These are phyloP conservation scores for Sapajus apella DNA, from an alignment of 2,113 vertebrate genomes.

Conservation along the genomic window DNA sequence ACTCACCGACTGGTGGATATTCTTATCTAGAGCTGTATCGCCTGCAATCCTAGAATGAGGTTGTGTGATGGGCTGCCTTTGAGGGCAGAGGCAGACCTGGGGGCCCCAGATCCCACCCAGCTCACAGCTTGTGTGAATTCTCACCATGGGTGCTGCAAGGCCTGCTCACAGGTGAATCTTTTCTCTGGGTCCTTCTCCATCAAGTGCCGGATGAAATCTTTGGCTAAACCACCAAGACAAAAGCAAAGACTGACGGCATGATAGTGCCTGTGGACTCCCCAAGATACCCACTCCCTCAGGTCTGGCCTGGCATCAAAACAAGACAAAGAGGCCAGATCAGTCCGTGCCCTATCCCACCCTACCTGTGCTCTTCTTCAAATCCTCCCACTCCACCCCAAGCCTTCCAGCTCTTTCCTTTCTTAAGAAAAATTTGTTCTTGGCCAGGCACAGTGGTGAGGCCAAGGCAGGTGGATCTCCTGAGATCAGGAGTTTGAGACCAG, in stretches of 20 bases:
- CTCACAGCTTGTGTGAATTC: neutral
- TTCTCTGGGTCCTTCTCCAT: slow-evolving; percentile 94
- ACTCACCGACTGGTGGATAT: slow-evolving; percentile 98
- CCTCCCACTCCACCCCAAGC: neutral
- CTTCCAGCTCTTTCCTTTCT: neutral
- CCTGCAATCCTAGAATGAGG: slow-evolving; percentile 92
- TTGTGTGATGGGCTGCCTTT: neutral
- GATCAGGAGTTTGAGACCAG: no score
- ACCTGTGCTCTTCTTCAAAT: neutral
- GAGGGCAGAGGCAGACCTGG: neutral
- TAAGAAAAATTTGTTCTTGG: neutral
- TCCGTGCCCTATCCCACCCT: fast-evolving
- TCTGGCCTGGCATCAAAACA: neutral
- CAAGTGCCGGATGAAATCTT: slow-evolving; percentile 96
- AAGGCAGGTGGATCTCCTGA: no score
- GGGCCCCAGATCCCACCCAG: neutral
- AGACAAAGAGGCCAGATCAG: neutral
- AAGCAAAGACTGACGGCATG: slow-evolving; percentile 25
- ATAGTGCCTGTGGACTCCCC: neutral
- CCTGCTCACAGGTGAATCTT: slow-evolving; percentile 96
- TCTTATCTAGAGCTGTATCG: slow-evolving; percentile 97
- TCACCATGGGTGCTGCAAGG: slow-evolving; percentile 97
- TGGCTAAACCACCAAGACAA: slow-evolving; percentile 85
- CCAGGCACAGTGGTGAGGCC: no score
- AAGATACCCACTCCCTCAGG: neutral